Base-by-base conservation (phyloP, 2,113 vertebrate genomes). In the Hirundichthys speculiger region DNA sequence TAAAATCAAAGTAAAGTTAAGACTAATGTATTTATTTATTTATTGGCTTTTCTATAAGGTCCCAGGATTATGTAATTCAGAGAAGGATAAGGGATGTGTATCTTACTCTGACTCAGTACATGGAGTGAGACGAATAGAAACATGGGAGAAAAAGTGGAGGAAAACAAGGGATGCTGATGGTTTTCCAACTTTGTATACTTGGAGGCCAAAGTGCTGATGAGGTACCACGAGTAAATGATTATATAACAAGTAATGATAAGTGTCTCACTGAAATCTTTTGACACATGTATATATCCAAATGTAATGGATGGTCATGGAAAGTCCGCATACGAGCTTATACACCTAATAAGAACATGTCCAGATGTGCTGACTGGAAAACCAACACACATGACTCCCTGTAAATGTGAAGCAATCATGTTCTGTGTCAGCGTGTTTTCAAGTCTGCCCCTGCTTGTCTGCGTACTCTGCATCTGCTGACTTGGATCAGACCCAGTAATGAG, bases 401-500 rank as follows among this genome's bases (percentile, higher is more conserved):
- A 56, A 22, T 48, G 67, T 42, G 15, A 42, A 46, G 38, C 34
- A 42, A 11, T 69, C 21, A 3, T 27, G 52, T 53, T 48, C 12
- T 15, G 25, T 24, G 62, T 69, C 62, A 38, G 49, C 54, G 40
- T 61, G 46, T 64, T 62, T 68, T 50, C 47, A n/a, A 16, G 51
- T 66, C 25, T 18, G 21, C 40, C 4, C 3, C 60, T 30, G 34
- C 53, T 34, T 30, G 39, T 58, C 65, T 65, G 48, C 47, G 43
- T 46, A 10, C 16, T 30, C 22, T 41, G 49, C 24, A 22, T 59
- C 43, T 64, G 64, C 49, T 62, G 53, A 52, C 56, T 55, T 41
- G 52, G 52, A 76, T 81, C 52, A 55, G 51, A 12, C 27, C 49
- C 40, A 42, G 40, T 50, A 62, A 70, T 0, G 30, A 78, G 45